These are phyloP conservation scores for Tragelaphus scriptus DNA, from an alignment of 2,113 vertebrate species.

Conservation along the genomic window DNA sequence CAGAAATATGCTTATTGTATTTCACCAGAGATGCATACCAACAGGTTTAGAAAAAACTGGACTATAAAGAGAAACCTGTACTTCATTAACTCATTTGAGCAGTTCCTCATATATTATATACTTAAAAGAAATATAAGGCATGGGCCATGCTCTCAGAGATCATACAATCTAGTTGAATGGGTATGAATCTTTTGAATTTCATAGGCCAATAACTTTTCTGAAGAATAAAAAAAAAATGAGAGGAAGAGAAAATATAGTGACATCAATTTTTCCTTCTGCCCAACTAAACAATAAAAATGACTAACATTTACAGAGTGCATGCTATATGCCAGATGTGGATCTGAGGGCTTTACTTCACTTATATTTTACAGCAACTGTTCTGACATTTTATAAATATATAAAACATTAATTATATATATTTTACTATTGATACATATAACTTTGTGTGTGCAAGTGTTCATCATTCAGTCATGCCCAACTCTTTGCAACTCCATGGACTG, in stretches of 20 bases:
- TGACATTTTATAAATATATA: neutral
- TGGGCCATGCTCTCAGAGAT: neutral
- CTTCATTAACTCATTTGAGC: neutral
- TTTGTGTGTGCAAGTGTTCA: neutral
- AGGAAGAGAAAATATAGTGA: neutral
- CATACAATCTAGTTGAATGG: neutral
- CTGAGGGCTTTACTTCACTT: conserved; percentile 6
- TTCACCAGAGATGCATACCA: neutral
- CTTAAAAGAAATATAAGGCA: neutral
- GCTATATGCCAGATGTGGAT: neutral
- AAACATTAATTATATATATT: neutral
- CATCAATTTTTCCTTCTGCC: neutral
- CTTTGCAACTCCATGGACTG: neutral
- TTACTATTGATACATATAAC: neutral
- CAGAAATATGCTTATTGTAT: neutral
- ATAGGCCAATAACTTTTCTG: neutral
- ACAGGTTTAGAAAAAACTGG: neutral
- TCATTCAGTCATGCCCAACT: neutral
- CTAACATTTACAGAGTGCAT: neutral
- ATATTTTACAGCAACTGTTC: neutral
- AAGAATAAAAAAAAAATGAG: neutral
- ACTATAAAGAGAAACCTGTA: neutral
- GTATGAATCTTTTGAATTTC: neutral
- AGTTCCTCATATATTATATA: neutral
- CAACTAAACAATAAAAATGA: neutral